Evolutionary conservation across 2,797 vertebrate genomes (phyloP).

Genomic region (Rhinogobio ventralis): DNA sequence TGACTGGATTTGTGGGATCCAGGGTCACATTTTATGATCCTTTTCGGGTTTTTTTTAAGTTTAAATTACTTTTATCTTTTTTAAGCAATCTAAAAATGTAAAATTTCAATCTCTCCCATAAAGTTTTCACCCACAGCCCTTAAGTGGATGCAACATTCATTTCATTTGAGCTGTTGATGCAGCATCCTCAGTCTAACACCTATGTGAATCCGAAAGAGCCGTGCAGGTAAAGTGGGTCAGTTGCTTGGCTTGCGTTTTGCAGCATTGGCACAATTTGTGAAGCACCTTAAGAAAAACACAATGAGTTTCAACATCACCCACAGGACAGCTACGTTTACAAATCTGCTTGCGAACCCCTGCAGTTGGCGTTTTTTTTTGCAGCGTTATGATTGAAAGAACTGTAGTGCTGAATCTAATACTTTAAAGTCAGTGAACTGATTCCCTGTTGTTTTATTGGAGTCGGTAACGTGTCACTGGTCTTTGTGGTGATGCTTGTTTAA

Average conservation of each 20-base stretch:
- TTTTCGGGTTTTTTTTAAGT: not conserved
- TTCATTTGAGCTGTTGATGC: not conserved
- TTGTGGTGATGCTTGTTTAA: not conserved
- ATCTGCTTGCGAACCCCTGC: not conserved
- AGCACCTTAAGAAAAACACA: constrained; percentile 24
- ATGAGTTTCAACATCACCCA: constrained; percentile 20
- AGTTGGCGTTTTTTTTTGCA: not conserved
- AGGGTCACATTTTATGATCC: too few relatives aligned
- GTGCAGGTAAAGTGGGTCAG: constrained; percentile 52
- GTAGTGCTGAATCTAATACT: not conserved
- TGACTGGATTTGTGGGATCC: too few relatives aligned
- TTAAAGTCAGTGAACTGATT: constrained; percentile 30
- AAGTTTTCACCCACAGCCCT: not conserved
- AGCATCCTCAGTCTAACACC: constrained; percentile 5
- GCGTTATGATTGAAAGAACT: not conserved
- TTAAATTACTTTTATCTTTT: not conserved
- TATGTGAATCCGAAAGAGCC: not conserved
- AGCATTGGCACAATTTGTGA: constrained; percentile 27
- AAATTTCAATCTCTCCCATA: not conserved
- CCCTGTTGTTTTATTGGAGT: constrained; percentile 28
- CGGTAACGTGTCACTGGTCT: not conserved
- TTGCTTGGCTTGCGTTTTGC: constrained; percentile 25
- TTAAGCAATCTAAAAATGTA: not conserved
- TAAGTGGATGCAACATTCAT: not conserved
- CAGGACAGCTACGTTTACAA: constrained; percentile 4